A percentile compares a stretch with the other conserved stretches of the same genome.
Conservation (phyloP, 2,113 vertebrate genomes). For the Fulmarus glacialis region DNA sequence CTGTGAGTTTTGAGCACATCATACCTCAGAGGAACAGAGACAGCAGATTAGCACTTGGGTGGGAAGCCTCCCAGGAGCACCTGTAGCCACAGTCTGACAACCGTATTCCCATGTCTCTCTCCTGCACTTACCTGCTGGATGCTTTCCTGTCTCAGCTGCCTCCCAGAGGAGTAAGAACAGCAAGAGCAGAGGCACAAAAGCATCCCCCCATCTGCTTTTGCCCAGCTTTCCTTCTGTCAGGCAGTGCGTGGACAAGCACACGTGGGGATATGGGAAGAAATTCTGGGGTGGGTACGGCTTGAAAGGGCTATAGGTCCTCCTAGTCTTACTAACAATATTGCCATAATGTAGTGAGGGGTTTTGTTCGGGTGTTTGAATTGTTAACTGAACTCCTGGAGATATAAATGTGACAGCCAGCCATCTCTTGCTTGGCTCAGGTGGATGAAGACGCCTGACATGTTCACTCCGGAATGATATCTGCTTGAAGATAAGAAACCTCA, state of each 20-base stretch:
- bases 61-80: background rate
- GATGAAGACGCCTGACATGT: background rate
- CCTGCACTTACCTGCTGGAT: background rate
- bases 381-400: background rate
- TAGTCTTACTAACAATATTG: background rate
- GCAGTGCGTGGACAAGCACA: background rate
- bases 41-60: background rate
- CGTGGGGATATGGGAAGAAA: rapidly evolving
- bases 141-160: background rate
- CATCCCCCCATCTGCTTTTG: background rate
- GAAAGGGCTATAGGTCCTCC: background rate
- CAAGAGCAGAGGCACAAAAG: background rate
- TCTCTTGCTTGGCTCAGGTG: background rate
- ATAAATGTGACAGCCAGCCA: background rate
- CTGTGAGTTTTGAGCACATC: background rate
- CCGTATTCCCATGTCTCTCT: background rate
- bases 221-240: background rate
- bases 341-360: background rate
- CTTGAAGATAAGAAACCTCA: background rate
- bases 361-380: background rate
- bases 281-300: background rate
- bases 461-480: background rate
- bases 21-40: background rate
- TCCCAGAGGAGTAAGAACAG: background rate
- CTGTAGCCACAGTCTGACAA: background rate